Conservation (phyloP, 2,888 invertebrate genomes). For the Pandemis cinnamomeana region DNA sequence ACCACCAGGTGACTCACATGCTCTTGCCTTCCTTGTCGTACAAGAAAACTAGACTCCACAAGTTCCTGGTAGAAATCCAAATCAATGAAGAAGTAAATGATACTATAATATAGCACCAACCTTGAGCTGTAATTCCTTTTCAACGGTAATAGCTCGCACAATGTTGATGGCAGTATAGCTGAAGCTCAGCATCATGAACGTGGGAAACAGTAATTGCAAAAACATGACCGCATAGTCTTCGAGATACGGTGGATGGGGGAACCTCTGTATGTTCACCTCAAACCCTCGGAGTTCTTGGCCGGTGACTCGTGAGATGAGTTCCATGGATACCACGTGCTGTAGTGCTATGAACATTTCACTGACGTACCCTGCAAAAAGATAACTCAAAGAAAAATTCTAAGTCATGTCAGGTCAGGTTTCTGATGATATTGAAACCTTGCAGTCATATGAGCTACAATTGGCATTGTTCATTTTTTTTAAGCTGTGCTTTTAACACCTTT, state of each 20-base stretch:
- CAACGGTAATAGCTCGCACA: conserved; percentile 88
- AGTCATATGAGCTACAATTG: too few species aligned
- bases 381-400: too few species aligned
- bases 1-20: too few species aligned
- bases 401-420: too few species aligned
- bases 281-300: conserved; percentile 58
- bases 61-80: neutral
- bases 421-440: too few species aligned
- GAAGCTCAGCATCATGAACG: conserved; percentile 91
- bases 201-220: conserved; percentile 87
- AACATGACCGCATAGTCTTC: conserved; percentile 87
- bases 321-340: conserved; percentile 70
- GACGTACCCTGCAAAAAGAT: conserved; percentile 65
- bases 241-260: conserved; percentile 89
- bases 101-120: conserved; percentile 60
- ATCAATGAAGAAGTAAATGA: neutral
- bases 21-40: too few species aligned
- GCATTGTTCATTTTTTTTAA: too few species aligned
- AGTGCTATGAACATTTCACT: conserved; percentile 75
- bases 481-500: too few species aligned
- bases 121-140: conserved; percentile 91
- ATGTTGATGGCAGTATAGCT: conserved; percentile 92
- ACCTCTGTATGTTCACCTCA: conserved; percentile 84
- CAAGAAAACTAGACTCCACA: too few species aligned
- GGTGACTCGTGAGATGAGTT: conserved; percentile 65